Conservation (phyloP, 2,888 invertebrate species). For the Melieria picta region DNA sequence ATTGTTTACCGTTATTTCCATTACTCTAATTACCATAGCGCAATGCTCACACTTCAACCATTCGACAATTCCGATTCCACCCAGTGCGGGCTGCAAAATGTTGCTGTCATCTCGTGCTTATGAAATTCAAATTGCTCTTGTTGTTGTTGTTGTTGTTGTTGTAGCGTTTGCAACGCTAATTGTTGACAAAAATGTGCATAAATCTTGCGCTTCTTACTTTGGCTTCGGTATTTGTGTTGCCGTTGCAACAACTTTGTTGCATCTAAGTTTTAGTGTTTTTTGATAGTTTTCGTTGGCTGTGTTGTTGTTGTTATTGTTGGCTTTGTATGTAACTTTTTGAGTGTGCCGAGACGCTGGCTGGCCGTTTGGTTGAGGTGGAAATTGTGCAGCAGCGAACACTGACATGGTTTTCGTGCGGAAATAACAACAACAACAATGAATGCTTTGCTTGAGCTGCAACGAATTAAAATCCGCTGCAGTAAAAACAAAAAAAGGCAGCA, state of each 20-base stretch:
- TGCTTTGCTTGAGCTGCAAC: constrained; percentile 36
- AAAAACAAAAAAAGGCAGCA: not conserved
- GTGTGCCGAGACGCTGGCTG: not conserved
- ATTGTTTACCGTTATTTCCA: constrained; percentile 29
- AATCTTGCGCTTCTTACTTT: constrained; percentile 11
- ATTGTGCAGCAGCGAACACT: constrained; percentile 7
- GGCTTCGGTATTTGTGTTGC: no score
- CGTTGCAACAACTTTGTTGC: no score
- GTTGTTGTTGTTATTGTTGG: not conserved
- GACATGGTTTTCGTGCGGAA: constrained; percentile 7
- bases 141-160: not conserved
- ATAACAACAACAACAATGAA: constrained; percentile 32
- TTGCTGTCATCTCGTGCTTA: no score
- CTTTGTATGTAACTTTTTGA: not conserved
- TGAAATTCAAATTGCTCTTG: not conserved
- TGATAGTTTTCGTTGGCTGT: not conserved
- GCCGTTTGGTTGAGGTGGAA: not conserved
- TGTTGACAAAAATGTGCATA: constrained; percentile 29
- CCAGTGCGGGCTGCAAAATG: not conserved
- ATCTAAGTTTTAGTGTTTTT: not conserved
- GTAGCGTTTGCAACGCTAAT: constrained; percentile 19
- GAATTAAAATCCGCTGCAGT: not conserved
- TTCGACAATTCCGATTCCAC: not conserved
- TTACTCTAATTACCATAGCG: constrained; percentile 31
- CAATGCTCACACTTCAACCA: not conserved